Percentiles rank a stretch among this genome's conserved stretches.
Conservation (phyloP, 2,113 vertebrate species). For the Brachypteracias leptosomus region DNA sequence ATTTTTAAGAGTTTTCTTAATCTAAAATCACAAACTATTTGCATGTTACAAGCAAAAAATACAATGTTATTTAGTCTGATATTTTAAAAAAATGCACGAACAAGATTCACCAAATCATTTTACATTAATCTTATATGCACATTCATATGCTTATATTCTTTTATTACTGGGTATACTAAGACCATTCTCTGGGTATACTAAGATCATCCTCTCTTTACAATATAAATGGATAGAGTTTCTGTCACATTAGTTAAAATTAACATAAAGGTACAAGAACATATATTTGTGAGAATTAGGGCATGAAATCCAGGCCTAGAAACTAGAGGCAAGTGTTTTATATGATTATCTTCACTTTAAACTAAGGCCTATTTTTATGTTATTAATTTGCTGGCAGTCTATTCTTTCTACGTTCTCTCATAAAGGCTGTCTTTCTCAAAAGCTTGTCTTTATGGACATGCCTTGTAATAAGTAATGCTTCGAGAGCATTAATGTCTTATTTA, state of each 20-base stretch:
- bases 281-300: not conserved
- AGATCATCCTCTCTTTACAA: not conserved
- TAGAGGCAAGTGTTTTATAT: not conserved
- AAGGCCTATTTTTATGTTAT: not conserved
- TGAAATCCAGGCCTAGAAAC: not conserved
- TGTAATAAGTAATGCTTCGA: not conserved
- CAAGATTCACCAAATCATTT: not conserved
- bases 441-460: not conserved
- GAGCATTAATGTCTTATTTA: not conserved
- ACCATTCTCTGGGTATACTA: not conserved
- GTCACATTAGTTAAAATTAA: not conserved
- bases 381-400: not conserved
- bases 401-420: not conserved
- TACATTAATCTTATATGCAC: not conserved
- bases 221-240: not conserved
- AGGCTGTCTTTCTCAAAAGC: not conserved
- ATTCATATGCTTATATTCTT: fast-evolving
- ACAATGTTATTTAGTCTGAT: not conserved
- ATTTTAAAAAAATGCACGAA: not conserved
- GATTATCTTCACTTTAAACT: not conserved
- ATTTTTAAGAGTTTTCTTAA: not conserved
- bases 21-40: not conserved
- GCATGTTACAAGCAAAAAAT: not conserved
- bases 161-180: not conserved
- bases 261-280: not conserved